phyloP scores from a whole-genome alignment of 2,113 vertebrate species.

The Oplegnathus fasciatus region DNA sequence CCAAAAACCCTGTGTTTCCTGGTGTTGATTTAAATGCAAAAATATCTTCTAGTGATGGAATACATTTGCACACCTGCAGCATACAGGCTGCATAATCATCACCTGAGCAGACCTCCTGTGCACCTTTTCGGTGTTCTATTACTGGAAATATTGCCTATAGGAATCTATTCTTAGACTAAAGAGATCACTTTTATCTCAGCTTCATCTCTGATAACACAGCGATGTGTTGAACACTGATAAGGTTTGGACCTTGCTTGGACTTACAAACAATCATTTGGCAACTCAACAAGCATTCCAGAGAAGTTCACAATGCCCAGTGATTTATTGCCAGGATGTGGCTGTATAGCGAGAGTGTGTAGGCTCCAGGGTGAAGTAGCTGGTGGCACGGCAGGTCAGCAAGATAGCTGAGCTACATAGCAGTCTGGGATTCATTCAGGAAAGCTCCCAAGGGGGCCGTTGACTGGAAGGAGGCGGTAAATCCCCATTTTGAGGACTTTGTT shows the following conservation, averaged over 20 bases:
- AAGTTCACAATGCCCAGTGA: slow-evolving; percentile 68
- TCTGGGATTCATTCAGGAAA: slow-evolving; percentile 77
- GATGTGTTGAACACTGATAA: slow-evolving; percentile 79
- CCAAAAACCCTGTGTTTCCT: slow-evolving; percentile 17
- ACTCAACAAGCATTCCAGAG: slow-evolving; percentile 75
- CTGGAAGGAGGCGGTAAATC: slow-evolving; percentile 76
- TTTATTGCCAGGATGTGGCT: slow-evolving; percentile 78
- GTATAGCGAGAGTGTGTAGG: slow-evolving; percentile 62
- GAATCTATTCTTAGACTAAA: slow-evolving; percentile 23
- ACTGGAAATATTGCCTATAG: slow-evolving; percentile 21
- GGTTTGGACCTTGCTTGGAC: slow-evolving; percentile 81
- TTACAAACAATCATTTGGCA: slow-evolving; percentile 76
- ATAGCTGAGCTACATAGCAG: slow-evolving; percentile 66
- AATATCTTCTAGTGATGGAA: background rate
- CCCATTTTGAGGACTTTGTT: slow-evolving; percentile 65
- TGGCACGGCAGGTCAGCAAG: slow-evolving; percentile 73
- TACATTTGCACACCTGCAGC: slow-evolving; percentile 7
- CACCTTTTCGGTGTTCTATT: slow-evolving; percentile 6
- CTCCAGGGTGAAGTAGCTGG: slow-evolving; percentile 74
- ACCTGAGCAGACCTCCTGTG: background rate
- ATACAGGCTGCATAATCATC: background rate
- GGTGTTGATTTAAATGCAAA: slow-evolving; percentile 24
- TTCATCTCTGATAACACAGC: slow-evolving; percentile 59
- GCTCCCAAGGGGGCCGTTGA: slow-evolving; percentile 74
- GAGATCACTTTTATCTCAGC: slow-evolving; percentile 56